These are phyloP conservation scores for Cynopterus sphinx DNA, from an alignment of 2,797 vertebrate species.

Conservation along the genomic window DNA sequence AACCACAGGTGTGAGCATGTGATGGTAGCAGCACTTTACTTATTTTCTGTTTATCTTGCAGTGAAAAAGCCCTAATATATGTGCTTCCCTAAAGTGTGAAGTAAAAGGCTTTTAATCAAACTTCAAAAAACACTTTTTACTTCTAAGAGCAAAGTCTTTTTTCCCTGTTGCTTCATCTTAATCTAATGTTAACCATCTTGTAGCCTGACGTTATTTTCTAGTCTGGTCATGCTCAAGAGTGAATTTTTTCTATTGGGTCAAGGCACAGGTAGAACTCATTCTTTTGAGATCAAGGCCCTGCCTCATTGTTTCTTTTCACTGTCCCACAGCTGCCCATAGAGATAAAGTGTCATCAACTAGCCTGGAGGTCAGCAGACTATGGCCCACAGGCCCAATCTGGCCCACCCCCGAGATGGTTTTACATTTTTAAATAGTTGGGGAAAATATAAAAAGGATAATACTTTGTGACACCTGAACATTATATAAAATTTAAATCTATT, in stretches of 20 bases:
- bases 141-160: neutral
- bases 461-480: neutral
- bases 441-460: neutral
- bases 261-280: neutral
- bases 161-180: rapidly evolving
- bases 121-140: neutral
- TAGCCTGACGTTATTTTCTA: rapidly evolving
- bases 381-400: neutral
- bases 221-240: neutral
- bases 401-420: neutral
- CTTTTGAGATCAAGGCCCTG: neutral
- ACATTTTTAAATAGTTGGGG: neutral
- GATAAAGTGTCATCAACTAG: neutral
- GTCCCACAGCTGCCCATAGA: neutral
- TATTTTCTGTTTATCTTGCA: neutral
- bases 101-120: neutral
- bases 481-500: neutral
- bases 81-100: conserved; percentile 29
- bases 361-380: neutral
- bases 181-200: rapidly evolving
- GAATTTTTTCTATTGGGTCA: neutral
- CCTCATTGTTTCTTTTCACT: neutral
- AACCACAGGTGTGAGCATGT: neutral
- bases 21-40: neutral
- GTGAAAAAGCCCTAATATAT: neutral